Percentiles rank a stretch among this genome's conserved stretches.
Evolutionary conservation across 2,113 vertebrate genomes (phyloP).

Genomic region (Petaurus breviceps): DNA sequence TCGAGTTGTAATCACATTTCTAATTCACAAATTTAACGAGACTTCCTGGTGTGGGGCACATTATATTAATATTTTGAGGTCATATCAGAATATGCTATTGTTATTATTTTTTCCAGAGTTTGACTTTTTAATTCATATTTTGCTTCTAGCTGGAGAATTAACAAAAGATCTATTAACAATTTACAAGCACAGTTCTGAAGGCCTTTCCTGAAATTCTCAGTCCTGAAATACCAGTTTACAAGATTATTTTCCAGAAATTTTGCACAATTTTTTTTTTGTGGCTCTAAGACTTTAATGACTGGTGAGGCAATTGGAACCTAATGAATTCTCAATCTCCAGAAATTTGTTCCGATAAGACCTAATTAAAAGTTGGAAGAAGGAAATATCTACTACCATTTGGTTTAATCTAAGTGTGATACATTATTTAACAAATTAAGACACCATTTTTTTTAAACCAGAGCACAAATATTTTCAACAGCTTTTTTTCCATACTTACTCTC

Average conservation of each 20-base stretch:
- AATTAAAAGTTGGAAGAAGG: not conserved
- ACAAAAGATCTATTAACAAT: not conserved
- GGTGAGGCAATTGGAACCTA: not conserved
- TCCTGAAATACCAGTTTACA: not conserved
- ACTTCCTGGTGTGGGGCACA: not conserved
- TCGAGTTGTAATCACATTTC: not conserved
- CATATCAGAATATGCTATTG: not conserved
- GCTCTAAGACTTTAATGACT: not conserved
- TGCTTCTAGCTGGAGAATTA: not conserved
- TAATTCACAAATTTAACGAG: not conserved
- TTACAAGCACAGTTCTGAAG: not conserved
- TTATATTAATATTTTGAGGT: not conserved
- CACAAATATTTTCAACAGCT: not conserved
- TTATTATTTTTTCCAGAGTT: not conserved
- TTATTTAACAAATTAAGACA: not conserved
- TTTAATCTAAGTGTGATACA: not conserved
- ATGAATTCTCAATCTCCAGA: not conserved
- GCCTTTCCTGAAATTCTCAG: conserved; percentile 28
- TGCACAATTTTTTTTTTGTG: not conserved
- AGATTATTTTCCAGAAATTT: not conserved
- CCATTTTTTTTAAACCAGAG: not conserved
- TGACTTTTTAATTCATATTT: not conserved
- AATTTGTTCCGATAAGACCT: not conserved
- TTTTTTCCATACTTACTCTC: not conserved
- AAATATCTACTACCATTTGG: not conserved